Evolutionary conservation across 2,113 vertebrate species (phyloP), one percentile per base, ranked within the genome.

Genomic region (Mugil cephalus): DNA sequence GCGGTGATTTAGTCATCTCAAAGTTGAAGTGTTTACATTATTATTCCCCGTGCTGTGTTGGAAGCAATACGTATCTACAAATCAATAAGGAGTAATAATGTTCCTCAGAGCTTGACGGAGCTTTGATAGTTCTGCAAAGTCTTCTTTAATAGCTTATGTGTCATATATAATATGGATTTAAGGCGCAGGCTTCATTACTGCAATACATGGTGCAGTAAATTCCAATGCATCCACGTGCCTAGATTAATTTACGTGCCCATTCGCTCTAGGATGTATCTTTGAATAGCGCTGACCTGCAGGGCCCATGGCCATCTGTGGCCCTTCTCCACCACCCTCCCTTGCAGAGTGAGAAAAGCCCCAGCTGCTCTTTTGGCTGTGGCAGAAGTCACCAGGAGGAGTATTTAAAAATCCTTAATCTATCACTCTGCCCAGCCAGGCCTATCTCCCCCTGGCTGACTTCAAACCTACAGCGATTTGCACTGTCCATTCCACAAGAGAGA

Each of bases 381-480:
- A 66, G 61, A 56, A 50, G 65, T 84, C 80, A 89, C 76, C 85
- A 88, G 88, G 88, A 89, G 88, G 86, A 84, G 84, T 84, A 74
- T 89, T 91, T 91, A 88, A 89, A 91, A 87, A 88, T 81, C 79
- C 76, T 83, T 88, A 91, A 93, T 91, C 84, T 85, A 83, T 88
- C 85, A 82, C 80, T 88, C 74, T 82, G 74, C 65, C 62, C 58
- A 64, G 84, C 83, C 83, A 84, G 76, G 58, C 75, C 76, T 15
- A 73, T 82, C 80, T 79, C 79, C 18, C 24, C 10, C 77, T 79
- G 82, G 74, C 77, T 85, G 75, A 64, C 77, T 63, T 60, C 35
- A 54, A 84, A 80, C 81, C 78, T 68, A 34, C 79, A 62, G 66
- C 54, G 54, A 88, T 79, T 84, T 83, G 77, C 77, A 76, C 65